Base-by-base conservation (phyloP, 1,140 invertebrate genomes). In the Leptinotarsa undecemlineata region DNA sequence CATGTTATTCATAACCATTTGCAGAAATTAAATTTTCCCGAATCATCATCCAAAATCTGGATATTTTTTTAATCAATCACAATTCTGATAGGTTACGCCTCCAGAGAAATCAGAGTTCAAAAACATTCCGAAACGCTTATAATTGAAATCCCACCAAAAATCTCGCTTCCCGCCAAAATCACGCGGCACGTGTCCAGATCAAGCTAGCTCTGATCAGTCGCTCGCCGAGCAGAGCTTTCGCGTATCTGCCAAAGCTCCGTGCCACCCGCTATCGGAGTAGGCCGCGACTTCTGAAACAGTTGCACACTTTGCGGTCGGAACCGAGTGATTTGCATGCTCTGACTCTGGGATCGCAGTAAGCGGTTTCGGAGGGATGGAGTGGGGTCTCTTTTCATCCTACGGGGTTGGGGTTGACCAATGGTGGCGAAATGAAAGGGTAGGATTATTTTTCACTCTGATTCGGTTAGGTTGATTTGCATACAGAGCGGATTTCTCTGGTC, bases 271-370 rank as follows among this genome's bases (percentile, higher is more conserved):
- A 69, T 47, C 68, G 33, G 19, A 47, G 60, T 20, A 62, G 23
- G 57, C 61, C 26, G 60, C 61, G 61, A 64, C 71, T 72, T 48
- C 26, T 63, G 71, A 72, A 72, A 72, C 71, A 72, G 71, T 72
- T 72, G 71, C 71, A 72, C 71, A 72, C 71, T 72, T 72, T 72
- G 71, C 62, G 71, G 71, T 64, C 57, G 61, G 61, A 26, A 64
- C 21, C 23, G 71, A 64, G 33, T 60, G 60, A 72, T 72, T 72
- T 72, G 71, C 71, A 72, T 72, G 57, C 70, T 62, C 21, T 63
- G 63, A 64, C 63, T 64, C 63, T 64, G 20, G 63, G 63, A 64
- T 57, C 51, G 51, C 51, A 57, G 51, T 57, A 57, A 57, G 51
- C 51, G 51, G 51, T 57, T 57, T 57, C 51, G 51, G 51, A 57